These are phyloP conservation scores for Nomada hirtipes DNA, from an alignment of 2,888 invertebrate genomes.

Conservation along the genomic window DNA sequence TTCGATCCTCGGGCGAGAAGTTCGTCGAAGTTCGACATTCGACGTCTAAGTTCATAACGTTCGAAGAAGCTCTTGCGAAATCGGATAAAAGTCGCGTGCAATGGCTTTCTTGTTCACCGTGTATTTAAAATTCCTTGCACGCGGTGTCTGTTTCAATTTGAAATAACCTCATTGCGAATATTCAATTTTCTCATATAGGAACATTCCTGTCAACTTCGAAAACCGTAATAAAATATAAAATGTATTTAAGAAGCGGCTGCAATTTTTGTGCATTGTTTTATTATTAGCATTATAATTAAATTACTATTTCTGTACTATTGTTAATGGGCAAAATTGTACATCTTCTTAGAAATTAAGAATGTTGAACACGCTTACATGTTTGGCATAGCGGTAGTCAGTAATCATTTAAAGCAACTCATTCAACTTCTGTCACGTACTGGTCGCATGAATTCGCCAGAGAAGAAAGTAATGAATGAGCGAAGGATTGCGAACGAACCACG, in stretches of 20 bases:
- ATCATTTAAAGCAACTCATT: background rate
- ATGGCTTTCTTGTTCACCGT: background rate
- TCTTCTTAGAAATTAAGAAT: too few species aligned
- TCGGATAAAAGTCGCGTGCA: conserved; percentile 29
- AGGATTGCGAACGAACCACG: too few species aligned
- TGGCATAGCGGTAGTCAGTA: background rate
- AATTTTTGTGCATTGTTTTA: too few species aligned
- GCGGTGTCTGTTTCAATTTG: background rate
- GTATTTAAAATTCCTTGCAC: conserved; percentile 7
- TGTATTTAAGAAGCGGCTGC: too few species aligned
- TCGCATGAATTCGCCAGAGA: conserved; percentile 13
- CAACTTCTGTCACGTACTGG: conserved; percentile 8
- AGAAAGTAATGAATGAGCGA: too few species aligned
- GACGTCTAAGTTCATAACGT: conserved; percentile 19
- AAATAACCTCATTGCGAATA: background rate
- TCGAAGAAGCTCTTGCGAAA: conserved; percentile 4
- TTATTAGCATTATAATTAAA: too few species aligned
- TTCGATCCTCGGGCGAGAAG: background rate
- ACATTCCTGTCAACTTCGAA: background rate
- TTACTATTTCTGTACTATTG: too few species aligned
- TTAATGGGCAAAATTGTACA: too few species aligned
- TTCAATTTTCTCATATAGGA: background rate
- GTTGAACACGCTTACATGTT: background rate
- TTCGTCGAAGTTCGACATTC: conserved; percentile 15
- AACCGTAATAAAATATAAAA: too few species aligned